These are phyloP conservation scores for Mesoclemmys tuberculata DNA, from an alignment of 2,113 vertebrate genomes.

Conservation along the genomic window DNA sequence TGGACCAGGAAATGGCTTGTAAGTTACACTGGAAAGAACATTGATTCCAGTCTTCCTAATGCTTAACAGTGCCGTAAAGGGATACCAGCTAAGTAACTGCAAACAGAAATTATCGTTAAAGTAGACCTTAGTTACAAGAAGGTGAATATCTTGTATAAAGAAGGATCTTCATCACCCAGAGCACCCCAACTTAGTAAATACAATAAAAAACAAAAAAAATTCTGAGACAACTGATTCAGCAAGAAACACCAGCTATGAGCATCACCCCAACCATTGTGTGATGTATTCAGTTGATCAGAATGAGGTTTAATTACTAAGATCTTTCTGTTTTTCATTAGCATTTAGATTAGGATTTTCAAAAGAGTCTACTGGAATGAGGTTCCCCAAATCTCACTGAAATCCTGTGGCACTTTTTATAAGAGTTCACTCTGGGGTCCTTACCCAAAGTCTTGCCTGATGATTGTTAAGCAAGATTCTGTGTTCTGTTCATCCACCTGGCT, in stretches of 20 bases:
- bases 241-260: not conserved
- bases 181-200: not conserved
- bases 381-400: not conserved
- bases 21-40: conserved; percentile 37
- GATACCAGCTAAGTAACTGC: not conserved
- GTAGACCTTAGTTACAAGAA: conserved; percentile 22
- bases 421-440: not conserved
- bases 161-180: not conserved
- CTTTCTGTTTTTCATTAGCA: no score
- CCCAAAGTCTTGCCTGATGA: not conserved
- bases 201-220: not conserved
- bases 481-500: not conserved
- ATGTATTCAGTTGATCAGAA: no score
- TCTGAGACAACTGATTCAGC: not conserved
- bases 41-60: conserved; percentile 26
- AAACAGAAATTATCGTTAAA: not conserved
- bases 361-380: not conserved
- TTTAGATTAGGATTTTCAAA: not conserved
- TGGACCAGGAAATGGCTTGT: not conserved
- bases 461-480: not conserved
- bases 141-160: not conserved
- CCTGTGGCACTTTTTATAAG: not conserved
- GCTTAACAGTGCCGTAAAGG: not conserved
- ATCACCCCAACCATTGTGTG: not conserved
- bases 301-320: no score